Conservation (phyloP, 2,888 invertebrate genomes). For the Tachystola acroxantha region DNA sequence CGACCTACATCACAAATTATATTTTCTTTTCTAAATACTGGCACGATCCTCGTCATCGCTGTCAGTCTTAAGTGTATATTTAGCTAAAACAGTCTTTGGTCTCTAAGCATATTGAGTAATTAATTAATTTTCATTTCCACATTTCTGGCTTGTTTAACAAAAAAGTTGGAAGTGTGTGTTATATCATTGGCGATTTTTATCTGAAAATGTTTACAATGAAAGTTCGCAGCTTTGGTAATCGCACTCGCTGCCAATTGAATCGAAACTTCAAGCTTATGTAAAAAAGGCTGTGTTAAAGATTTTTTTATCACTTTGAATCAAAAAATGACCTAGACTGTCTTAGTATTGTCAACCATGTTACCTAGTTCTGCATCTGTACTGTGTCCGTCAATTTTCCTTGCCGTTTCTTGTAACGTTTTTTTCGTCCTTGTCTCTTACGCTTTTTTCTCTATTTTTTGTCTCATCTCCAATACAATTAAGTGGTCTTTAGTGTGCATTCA, state of each 20-base stretch:
- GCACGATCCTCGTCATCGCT: background rate
- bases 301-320: background rate
- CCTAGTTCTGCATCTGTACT: slow-evolving; percentile 1
- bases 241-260: too few relatives aligned
- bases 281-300: too few relatives aligned
- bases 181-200: too few relatives aligned
- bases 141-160: too few relatives aligned
- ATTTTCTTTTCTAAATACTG: too few relatives aligned
- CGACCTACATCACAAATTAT: too few relatives aligned
- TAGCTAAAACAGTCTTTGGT: background rate
- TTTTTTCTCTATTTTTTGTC: slow-evolving; percentile 27
- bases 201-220: too few relatives aligned
- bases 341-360: background rate
- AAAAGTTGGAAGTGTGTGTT: too few relatives aligned
- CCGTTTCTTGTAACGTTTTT: slow-evolving; percentile 11
- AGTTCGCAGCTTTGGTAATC: too few relatives aligned
- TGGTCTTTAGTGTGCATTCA: slow-evolving; percentile 24
- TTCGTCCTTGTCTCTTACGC: slow-evolving; percentile 17
- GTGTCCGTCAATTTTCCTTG: slow-evolving; percentile 8
- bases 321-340: background rate
- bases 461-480: slow-evolving; percentile 22
- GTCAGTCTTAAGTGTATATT: background rate
- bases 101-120: too few relatives aligned
- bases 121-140: too few relatives aligned
- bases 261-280: too few relatives aligned